Evolutionary conservation across 1,140 invertebrate genomes (phyloP).

Genomic region (Hirudo medicinalis): DNA sequence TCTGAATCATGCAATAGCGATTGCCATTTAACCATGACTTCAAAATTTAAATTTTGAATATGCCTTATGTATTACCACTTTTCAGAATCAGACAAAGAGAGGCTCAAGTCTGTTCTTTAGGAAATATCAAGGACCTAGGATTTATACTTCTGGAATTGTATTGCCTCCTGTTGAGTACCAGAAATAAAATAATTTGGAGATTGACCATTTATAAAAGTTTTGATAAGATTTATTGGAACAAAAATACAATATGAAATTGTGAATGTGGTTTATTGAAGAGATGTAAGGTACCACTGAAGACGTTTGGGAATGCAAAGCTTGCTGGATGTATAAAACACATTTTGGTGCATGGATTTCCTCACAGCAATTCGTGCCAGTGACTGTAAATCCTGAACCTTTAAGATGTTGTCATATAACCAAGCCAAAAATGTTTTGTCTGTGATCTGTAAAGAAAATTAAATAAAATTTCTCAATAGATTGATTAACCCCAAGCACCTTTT

Average conservation of each 20-base stretch:
- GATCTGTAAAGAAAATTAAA: too few species aligned
- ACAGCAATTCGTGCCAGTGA: too few species aligned
- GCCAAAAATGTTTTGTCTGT: too few species aligned
- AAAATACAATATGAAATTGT: not conserved
- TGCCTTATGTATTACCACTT: slow-evolving; percentile 13
- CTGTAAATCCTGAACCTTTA: too few species aligned
- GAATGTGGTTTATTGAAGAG: not conserved
- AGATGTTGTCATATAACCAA: too few species aligned
- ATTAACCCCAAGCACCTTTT: too few species aligned
- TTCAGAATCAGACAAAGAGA: slow-evolving; percentile 58
- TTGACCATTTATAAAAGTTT: not conserved
- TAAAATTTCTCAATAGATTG: too few species aligned
- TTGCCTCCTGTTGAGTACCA: slow-evolving; percentile 14
- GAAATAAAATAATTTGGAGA: not conserved
- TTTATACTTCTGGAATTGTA: slow-evolving; percentile 22
- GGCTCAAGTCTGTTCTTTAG: slow-evolving; percentile 67
- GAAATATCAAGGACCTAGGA: slow-evolving; percentile 56
- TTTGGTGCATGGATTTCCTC: too few species aligned
- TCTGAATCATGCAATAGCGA: not conserved
- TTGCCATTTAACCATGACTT: not conserved
- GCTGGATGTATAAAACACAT: too few species aligned
- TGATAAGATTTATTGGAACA: not conserved
- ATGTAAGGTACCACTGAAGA: not conserved
- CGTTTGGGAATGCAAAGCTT: not conserved
- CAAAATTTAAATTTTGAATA: not conserved